These are phyloP conservation scores for Calosoma granatense DNA, from an alignment of 1,140 invertebrate species.

Conservation along the genomic window DNA sequence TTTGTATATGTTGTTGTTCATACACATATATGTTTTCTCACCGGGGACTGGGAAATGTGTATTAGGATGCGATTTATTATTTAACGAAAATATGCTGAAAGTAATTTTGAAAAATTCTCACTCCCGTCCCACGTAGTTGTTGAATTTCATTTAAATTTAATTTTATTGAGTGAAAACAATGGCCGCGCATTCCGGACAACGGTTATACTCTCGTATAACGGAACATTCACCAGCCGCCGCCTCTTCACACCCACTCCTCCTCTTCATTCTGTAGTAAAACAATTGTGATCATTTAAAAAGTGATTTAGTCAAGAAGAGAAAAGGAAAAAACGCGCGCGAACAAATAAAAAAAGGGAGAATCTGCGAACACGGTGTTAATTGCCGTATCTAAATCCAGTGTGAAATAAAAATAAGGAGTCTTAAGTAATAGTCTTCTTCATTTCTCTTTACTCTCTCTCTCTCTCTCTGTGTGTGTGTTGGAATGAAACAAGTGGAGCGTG, in stretches of 20 bases:
- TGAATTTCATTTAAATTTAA: neutral
- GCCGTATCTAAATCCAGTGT: neutral
- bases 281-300: neutral
- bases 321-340: neutral
- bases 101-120: neutral
- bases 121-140: too few relatives aligned
- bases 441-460: too few relatives aligned
- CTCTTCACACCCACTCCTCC: too few relatives aligned
- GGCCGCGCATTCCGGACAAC: neutral
- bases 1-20: neutral
- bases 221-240: too few relatives aligned
- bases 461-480: too few relatives aligned
- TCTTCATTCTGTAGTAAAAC: too few relatives aligned
- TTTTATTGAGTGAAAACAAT: neutral
- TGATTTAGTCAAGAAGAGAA: neutral
- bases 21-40: too few relatives aligned
- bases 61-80: too few relatives aligned
- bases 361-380: neutral
- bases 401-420: neutral
- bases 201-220: too few relatives aligned
- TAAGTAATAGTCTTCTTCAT: neutral
- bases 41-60: too few relatives aligned
- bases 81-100: neutral
- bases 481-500: neutral
- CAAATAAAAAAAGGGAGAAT: neutral